Evolutionary conservation across 2,888 invertebrate genomes (phyloP), one percentile per base, ranked within the genome.

Genomic region (Villa cingulata): DNA sequence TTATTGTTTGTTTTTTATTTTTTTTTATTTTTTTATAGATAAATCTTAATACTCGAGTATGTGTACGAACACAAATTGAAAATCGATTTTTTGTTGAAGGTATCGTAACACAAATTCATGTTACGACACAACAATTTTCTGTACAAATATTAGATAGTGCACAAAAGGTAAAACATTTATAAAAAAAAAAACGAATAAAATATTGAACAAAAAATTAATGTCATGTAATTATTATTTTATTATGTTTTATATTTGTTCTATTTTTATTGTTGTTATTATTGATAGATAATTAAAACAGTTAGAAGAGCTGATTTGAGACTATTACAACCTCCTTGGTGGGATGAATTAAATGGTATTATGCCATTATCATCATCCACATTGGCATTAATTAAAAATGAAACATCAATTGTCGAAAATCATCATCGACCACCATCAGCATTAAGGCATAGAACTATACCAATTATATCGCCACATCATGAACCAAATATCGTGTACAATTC

Each of bases 251-350:
- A n/a, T 36, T 2, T 36, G 3, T 16, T 16, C 7, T 16, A 36
- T 36, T 36, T 36, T 36, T n/a, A n/a, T n/a, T n/a, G n/a, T n/a
- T n/a, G n/a, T n/a, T n/a, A n/a, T n/a, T n/a, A n/a, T n/a, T n/a
- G n/a, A n/a, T 17, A 62, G 59, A 51, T 59, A 23, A 36, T 5
- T 20, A 63, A 63, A 53, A 60, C 83, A 59, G 88, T 92, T 53
- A 85, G 88, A 62, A 76, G 96, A 36, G 90, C 95, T 5, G 91
- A 94, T 65, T 73, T 97, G 50, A 78, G 97, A 20, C 75, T 97
- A 23, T 72, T 95, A 55, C 80, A 86, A 62, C 92, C 95, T 16
- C 97, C 96, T 0, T 97, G 97, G 96, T 88, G 86, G 72, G 97
- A 96, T 60, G 96, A 97, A 70, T 68, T 96, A 50, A 88, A 85